Conservation (phyloP, 2,888 invertebrate species). For the Imbricaverruca yamaguchii region DNA sequence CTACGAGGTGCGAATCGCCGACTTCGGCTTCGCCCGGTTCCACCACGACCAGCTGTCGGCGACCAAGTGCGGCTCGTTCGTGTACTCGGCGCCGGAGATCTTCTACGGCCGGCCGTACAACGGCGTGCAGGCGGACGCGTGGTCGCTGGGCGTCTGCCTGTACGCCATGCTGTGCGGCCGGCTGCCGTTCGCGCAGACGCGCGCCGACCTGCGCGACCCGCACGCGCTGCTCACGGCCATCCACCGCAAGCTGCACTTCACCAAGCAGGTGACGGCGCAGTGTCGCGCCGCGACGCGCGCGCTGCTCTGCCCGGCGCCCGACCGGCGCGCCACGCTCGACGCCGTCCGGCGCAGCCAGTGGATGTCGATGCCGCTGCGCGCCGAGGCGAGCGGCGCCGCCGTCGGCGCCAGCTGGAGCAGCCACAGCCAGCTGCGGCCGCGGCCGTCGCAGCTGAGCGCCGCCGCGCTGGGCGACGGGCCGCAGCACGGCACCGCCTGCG, state of each 20-base stretch:
- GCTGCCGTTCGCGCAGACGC: constrained; percentile 16
- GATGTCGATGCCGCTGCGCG: background rate
- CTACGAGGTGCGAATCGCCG: constrained; percentile 9
- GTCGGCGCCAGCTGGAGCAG: constrained; percentile 16
- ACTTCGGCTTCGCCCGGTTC: constrained; percentile 4
- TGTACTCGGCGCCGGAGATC: constrained; percentile 13
- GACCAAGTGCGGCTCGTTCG: constrained; percentile 17
- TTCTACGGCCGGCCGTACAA: constrained; percentile 5
- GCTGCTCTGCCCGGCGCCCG: background rate
- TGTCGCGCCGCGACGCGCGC: background rate
- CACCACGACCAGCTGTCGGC: constrained; percentile 1
- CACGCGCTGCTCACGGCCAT: constrained; percentile 11
- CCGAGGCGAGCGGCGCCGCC: background rate
- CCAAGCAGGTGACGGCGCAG: constrained; percentile 5
- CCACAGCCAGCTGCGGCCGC: background rate
- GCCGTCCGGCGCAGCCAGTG: background rate
- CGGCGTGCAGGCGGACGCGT: background rate
- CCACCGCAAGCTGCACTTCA: constrained; percentile 17
- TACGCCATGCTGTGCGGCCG: constrained; percentile 20
- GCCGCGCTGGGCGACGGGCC: background rate
- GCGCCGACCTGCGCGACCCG: constrained; percentile 17
- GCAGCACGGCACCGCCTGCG: background rate
- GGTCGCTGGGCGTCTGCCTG: constrained; percentile 12
- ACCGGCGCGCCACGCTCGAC: background rate
- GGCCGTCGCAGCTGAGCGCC: background rate